phyloP scores from a whole-genome alignment of 2,113 vertebrate genomes.

The Corythaixoides concolor region DNA sequence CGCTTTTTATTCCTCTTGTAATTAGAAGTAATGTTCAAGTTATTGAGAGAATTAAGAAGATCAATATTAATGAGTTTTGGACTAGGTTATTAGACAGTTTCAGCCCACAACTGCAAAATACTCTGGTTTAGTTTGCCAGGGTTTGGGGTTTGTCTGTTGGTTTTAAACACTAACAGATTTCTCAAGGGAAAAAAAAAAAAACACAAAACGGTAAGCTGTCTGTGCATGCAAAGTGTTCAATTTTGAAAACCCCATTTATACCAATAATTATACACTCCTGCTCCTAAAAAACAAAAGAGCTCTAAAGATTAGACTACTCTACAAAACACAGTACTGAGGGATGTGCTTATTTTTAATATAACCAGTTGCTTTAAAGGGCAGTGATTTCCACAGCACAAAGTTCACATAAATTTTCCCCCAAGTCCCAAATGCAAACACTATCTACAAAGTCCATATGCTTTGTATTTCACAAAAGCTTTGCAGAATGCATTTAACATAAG shows the following conservation, averaged over 20 bases:
- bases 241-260: background rate
- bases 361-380: slow-evolving; percentile 46
- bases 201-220: background rate
- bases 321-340: background rate
- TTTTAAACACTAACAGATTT: background rate
- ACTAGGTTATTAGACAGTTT: background rate
- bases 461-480: slow-evolving; percentile 43
- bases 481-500: slow-evolving; percentile 35
- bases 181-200: background rate
- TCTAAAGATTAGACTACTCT: background rate
- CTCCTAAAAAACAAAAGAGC: background rate
- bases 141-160: background rate
- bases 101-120: background rate
- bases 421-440: slow-evolving; percentile 51
- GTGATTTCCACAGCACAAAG: background rate
- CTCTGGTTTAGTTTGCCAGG: background rate
- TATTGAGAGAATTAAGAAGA: slow-evolving; percentile 42
- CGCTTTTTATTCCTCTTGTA: slow-evolving; percentile 11
- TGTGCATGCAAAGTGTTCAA: background rate
- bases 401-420: slow-evolving; percentile 34
- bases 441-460: slow-evolving; percentile 24
- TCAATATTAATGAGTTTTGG: slow-evolving; percentile 5
- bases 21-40: slow-evolving; percentile 11
- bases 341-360: background rate
- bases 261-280: background rate